Percentiles rank a stretch among this genome's conserved stretches.
Evolutionary conservation across 2,888 invertebrate species (phyloP).

Genomic region (Tyria jacobaeae): DNA sequence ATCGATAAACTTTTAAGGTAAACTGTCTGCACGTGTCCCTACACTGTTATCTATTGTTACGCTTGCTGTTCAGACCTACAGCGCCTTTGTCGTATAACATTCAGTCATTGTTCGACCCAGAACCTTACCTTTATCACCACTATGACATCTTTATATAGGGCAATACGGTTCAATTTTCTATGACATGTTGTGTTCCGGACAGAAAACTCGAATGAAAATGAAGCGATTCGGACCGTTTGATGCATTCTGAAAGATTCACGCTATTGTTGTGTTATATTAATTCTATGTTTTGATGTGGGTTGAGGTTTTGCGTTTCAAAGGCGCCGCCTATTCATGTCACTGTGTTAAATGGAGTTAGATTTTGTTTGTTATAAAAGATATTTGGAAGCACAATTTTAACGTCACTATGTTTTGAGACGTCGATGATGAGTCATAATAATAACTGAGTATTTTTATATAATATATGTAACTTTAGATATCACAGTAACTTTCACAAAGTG

Average conservation of each 20-base stretch:
- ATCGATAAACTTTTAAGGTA: conserved; percentile 29
- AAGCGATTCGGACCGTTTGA: conserved; percentile 67
- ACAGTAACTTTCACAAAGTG: too few relatives aligned
- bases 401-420: not conserved
- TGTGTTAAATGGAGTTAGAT: conserved; percentile 42
- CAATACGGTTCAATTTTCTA: conserved; percentile 35
- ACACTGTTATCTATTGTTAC: conserved; percentile 47
- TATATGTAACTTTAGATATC: not conserved
- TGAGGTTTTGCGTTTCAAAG: conserved; percentile 54
- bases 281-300: conserved; percentile 67
- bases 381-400: conserved; percentile 26
- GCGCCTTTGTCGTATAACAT: conserved; percentile 52
- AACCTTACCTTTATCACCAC: conserved; percentile 24
- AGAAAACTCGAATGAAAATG: conserved; percentile 65
- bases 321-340: conserved; percentile 51
- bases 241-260: conserved; percentile 62
- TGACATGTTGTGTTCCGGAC: conserved; percentile 18
- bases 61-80: conserved; percentile 47
- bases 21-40: conserved; percentile 34
- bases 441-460: not conserved
- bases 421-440: too few relatives aligned
- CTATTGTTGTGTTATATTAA: conserved; percentile 65
- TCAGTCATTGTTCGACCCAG: conserved; percentile 47
- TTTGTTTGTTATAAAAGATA: conserved; percentile 30
- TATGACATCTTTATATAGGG: conserved; percentile 19